Base-by-base conservation (phyloP, 2,888 invertebrate genomes). In the Standfussiana lucernea region DNA sequence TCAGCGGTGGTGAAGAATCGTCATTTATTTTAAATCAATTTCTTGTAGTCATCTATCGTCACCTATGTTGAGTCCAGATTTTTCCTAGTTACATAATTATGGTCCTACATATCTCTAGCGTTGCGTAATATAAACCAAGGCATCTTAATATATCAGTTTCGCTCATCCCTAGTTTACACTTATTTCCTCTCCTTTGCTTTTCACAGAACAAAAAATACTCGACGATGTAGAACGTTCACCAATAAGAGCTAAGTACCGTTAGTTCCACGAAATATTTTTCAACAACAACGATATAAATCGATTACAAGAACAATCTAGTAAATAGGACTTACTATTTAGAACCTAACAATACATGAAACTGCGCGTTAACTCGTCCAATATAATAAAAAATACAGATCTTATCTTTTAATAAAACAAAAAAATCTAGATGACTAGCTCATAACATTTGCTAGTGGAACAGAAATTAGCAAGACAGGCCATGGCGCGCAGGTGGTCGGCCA, bases 401-500 rank as follows among this genome's bases (percentile, higher is more conserved):
- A 88, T 88, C 86, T 82, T 61, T 61, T 71, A 82, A 80, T 77
- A 82, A 78, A 79, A 83, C 80, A 80, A 84, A 85, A 83, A 84
- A 86, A 85, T 83, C 78, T 79, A 83, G 86, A 85, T 86, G 84
- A 81, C 86, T 83, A 84, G 86, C 77, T 74, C 67, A 56, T 73
- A 82, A 74, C 75, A 77, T 86, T 85, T 56, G 74, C 75, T 75
- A 81, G 80, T 85, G 72, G 80, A 77, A 75, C 81, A 85, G 72
- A 86, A 86, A 86, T 89, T 86, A 79, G 86, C 79, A 56, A 82
- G 74, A n/a, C 75, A 47, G 53, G 62, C 77, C 61, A 53, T 50
- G 70, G 72, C 77, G 79, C 80, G 82, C 84, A 78, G 81, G 76
- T 87, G 82, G 66, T 67, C 75, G 35, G 2, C 3, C 2, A 24